Conservation (phyloP, 1,140 invertebrate species). For the Drosophila miranda region DNA sequence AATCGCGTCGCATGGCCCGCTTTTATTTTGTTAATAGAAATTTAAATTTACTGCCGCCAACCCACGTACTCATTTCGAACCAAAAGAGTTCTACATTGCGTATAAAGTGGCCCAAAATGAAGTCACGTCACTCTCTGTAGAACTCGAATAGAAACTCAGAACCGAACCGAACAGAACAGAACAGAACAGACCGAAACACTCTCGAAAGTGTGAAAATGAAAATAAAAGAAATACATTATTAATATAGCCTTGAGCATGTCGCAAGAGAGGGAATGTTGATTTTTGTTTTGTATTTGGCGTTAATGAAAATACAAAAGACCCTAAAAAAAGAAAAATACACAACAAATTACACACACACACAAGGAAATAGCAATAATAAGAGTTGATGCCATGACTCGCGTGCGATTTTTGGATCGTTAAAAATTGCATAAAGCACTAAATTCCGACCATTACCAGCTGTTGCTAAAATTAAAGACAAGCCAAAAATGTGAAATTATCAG, state of each 20-base stretch:
- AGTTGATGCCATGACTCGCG: constrained; percentile 44
- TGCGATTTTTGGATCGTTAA: constrained; percentile 29
- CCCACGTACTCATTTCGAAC: constrained; percentile 13
- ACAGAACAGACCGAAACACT: constrained; percentile 15
- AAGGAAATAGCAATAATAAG: constrained; percentile 20
- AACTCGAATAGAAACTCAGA: constrained; percentile 10
- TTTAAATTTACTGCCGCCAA: constrained; percentile 55
- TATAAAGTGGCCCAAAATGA: constrained; percentile 48
- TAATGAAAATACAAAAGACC: constrained; percentile 52
- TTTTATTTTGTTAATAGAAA: constrained; percentile 69
- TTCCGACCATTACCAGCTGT: constrained; percentile 7
- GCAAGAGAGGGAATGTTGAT: constrained; percentile 65
- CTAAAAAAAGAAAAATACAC: constrained; percentile 1
- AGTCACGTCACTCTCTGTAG: constrained; percentile 49
- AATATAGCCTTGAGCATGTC: constrained; percentile 76
- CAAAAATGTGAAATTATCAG: constrained; percentile 9
- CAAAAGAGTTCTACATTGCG: constrained; percentile 19
- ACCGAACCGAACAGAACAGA: constrained; percentile 10
- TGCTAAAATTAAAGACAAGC: constrained; percentile 6
- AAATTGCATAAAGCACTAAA: constrained; percentile 32
- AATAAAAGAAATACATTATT: constrained; percentile 72
- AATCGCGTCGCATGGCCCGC: constrained; percentile 46
- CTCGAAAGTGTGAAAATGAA: constrained; percentile 61
- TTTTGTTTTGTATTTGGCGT: constrained; percentile 34
- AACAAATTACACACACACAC: constrained; percentile 12